Base-by-base conservation (phyloP, 1,140 invertebrate species). In the Drosophila ficusphila region DNA sequence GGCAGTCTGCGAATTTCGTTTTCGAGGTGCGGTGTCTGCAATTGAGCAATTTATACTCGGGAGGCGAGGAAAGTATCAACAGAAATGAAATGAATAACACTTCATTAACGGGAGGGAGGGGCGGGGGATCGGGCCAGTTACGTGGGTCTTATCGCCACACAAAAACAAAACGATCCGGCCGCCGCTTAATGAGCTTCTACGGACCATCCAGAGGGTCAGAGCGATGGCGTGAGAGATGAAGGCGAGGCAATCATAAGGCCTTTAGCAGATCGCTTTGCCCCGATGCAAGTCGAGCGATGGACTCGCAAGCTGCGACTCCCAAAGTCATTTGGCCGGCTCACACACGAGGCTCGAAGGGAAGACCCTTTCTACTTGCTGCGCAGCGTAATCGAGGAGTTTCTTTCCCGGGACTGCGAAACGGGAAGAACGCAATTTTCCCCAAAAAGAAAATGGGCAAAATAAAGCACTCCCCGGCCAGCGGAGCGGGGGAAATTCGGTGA, bases 31-130 rank as follows among this genome's bases (percentile, higher is more conserved):
- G 79, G 79, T 64, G 64, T 72, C 69, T 83, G 79, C 79, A 42
- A 83, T 86, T 85, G 77, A 85, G 79, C 79, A 85, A 86, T 85
- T 81, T 73, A 79, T 79, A 76, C n/a, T n/a, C 47, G 44, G 44
- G 52, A 53, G 56, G 18, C 25, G 49, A 60, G 47, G 49, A 7
- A 29, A 27, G 56, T 54, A 42, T 31, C 52, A 27, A 51, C 38
- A 47, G 29, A 74, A 74, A 56, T 39, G 38, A 72, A 73, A 72
- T 85, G 73, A 88, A 88, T 73, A 88, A 74, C 82, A 81, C 82
- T 88, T 86, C 54, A 86, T 86, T 86, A 86, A 75, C 62, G 5
- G 27, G 39, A 12, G 39, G 39, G 19, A 11, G 3, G 11, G 39
- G 11, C 3, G 9, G 19, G 33, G 54, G 44, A 60, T 51, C 34